Evolutionary conservation across 2,113 vertebrate species (phyloP).

Genomic region (Myrmophylax atrothorax): DNA sequence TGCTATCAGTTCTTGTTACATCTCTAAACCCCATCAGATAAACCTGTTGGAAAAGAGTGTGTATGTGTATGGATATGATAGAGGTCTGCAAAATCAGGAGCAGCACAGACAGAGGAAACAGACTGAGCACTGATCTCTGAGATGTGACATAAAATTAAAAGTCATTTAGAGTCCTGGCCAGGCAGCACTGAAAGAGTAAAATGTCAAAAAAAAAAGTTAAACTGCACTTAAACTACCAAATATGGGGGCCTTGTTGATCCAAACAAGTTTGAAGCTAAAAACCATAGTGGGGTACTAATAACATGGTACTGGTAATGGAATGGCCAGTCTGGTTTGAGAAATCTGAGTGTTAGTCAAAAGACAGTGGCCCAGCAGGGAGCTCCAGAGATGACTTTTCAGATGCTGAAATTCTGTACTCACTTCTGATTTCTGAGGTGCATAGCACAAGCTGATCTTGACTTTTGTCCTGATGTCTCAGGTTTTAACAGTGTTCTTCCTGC

Average conservation of each 20-base stretch:
- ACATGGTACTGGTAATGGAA: background rate
- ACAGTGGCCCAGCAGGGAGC: background rate
- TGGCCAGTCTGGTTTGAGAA: background rate
- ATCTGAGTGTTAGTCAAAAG: background rate
- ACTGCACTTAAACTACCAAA: background rate
- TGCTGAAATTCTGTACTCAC: background rate
- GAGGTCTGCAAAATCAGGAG: background rate
- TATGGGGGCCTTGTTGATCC: background rate
- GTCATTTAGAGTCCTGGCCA: background rate
- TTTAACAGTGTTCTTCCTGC: background rate
- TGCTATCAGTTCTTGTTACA: background rate
- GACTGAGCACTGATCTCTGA: background rate
- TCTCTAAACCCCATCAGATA: background rate
- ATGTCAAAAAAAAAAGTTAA: background rate
- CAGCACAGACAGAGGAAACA: background rate
- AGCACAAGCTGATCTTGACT: background rate
- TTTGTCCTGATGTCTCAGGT: background rate
- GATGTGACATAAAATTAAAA: background rate
- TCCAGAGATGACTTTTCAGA: background rate
- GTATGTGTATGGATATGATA: background rate
- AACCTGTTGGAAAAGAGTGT: background rate
- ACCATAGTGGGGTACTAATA: background rate
- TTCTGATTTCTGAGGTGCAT: background rate
- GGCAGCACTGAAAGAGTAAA: background rate
- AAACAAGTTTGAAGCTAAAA: background rate